Evolutionary conservation across 2,113 vertebrate genomes (phyloP).

Genomic region (Deroptyus accipitrinus): DNA sequence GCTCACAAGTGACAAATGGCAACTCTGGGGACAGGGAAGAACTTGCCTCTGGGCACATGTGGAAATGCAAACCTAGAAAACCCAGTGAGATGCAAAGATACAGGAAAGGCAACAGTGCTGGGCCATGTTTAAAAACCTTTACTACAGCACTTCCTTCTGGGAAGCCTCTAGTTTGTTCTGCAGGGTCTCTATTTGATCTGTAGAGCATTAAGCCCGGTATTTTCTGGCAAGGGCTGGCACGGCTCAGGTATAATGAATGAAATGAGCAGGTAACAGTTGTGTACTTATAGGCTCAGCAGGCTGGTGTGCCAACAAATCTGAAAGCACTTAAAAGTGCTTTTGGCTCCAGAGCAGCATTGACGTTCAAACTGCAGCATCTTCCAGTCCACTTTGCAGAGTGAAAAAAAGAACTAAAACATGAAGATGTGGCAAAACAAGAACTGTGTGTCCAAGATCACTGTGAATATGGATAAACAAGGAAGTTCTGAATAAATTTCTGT

Average conservation of each 20-base stretch:
- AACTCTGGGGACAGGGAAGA: background rate
- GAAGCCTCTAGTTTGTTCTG: background rate
- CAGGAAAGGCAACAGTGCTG: background rate
- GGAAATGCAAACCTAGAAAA: background rate
- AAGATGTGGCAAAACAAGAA: background rate
- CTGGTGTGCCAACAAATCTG: background rate
- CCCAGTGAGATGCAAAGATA: background rate
- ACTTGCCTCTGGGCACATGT: background rate
- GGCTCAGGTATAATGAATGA: conserved; percentile 32
- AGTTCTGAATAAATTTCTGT: background rate
- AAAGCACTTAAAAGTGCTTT: background rate
- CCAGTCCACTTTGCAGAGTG: background rate
- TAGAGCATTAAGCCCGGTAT: background rate
- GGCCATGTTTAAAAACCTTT: background rate
- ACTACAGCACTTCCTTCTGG: background rate
- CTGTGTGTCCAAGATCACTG: background rate
- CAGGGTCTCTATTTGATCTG: background rate
- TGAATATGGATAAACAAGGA: background rate
- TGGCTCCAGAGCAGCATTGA: background rate
- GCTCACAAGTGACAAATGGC: background rate
- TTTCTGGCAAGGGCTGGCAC: conserved; percentile 8
- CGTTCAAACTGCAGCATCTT: background rate
- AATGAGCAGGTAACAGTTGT: conserved; percentile 13
- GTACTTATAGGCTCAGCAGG: conserved; percentile 32
- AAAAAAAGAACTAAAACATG: background rate